A percentile compares a stretch with the other conserved stretches of the same genome.
These are phyloP conservation scores for Silurus aristotelis DNA, from an alignment of 2,797 vertebrate species.

Conservation along the genomic window DNA sequence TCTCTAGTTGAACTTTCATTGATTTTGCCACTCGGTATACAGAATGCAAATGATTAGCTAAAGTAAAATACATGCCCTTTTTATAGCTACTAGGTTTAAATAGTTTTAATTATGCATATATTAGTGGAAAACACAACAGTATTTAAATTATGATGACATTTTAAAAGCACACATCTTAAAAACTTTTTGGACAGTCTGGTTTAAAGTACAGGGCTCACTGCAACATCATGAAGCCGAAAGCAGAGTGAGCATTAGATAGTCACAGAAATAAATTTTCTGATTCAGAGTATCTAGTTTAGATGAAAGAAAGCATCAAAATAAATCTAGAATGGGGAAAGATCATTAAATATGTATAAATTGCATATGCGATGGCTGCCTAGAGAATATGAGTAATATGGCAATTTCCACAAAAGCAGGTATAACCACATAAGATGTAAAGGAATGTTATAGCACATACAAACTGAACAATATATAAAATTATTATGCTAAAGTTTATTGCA, in stretches of 20 bases:
- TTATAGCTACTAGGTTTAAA: not conserved
- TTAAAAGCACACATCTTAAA: not conserved
- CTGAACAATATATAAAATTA: not conserved
- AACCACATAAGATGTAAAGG: not conserved
- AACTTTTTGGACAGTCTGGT: not conserved
- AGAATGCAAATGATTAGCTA: not conserved
- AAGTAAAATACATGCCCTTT: not conserved
- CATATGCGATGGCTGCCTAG: not conserved
- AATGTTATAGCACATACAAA: not conserved
- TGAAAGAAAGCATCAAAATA: constrained; percentile 2
- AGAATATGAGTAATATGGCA: constrained; percentile 4
- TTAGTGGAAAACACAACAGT: not conserved
- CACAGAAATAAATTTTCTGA: not conserved
- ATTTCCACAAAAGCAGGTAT: not conserved
- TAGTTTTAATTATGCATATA: not conserved
- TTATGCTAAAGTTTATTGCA: not conserved
- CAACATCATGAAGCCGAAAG: not conserved
- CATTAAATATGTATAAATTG: not conserved
- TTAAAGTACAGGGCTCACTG: not conserved
- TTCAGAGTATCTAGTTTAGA: constrained; percentile 8
- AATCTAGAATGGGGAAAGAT: not conserved
- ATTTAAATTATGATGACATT: not conserved
- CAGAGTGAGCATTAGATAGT: not conserved
- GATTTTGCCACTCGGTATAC: not conserved
- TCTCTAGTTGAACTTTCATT: constrained; percentile 5